Evolutionary conservation across 2,888 invertebrate species (phyloP).

Genomic region (Dioctria linearis): DNA sequence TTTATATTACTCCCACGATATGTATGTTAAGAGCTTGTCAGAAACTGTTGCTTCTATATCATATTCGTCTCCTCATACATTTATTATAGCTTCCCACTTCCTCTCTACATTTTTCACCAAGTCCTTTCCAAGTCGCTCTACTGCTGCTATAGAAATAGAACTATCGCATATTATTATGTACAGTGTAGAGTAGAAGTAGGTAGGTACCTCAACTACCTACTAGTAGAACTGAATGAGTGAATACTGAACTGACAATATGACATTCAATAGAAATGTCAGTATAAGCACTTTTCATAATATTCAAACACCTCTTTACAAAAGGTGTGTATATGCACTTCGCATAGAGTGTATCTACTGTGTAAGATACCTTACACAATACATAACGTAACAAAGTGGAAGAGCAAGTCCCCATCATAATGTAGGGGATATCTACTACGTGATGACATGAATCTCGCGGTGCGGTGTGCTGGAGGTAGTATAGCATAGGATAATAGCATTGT

Average conservation of each 20-base stretch:
- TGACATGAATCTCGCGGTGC: no score
- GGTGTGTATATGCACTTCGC: constrained; percentile 18
- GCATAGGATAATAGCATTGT: not conserved
- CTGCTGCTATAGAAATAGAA: no score
- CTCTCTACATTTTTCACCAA: no score
- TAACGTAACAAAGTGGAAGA: no score
- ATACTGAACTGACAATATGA: not conserved
- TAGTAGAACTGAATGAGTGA: no score
- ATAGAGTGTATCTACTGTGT: not conserved
- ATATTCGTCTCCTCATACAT: not conserved
- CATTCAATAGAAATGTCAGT: constrained; percentile 50
- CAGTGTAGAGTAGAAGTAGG: no score
- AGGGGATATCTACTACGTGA: no score
- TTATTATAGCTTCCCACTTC: not conserved
- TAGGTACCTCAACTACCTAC: no score
- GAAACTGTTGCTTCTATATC: constrained; percentile 40
- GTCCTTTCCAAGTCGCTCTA: no score
- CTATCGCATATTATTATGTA: no score
- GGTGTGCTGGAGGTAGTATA: not conserved
- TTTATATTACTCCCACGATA: constrained; percentile 39
- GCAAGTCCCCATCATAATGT: no score
- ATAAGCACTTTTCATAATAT: constrained; percentile 45
- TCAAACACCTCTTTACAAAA: constrained; percentile 41
- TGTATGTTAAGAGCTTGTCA: constrained; percentile 47
- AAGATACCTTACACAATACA: no score